These are phyloP conservation scores for Eristalinus sepulchralis DNA, from an alignment of 2,888 invertebrate species.

Conservation along the genomic window DNA sequence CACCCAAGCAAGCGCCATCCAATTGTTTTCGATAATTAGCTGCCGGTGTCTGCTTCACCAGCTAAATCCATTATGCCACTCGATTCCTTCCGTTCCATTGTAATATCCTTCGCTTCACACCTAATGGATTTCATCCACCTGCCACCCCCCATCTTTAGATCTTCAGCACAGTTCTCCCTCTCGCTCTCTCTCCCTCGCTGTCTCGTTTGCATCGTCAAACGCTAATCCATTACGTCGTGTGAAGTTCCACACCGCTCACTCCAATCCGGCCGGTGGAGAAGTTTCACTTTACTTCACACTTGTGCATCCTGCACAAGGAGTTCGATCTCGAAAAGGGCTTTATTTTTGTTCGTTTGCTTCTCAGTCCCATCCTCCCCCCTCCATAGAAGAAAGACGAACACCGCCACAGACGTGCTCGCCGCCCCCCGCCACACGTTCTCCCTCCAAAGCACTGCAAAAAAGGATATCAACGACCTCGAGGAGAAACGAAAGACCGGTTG, in stretches of 20 bases:
- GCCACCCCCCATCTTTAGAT: background rate
- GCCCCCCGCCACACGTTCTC: background rate
- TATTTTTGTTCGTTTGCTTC: background rate
- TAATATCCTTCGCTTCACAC: slow-evolving; percentile 58
- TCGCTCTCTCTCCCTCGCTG: background rate
- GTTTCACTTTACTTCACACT: slow-evolving; percentile 63
- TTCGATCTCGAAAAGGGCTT: slow-evolving; percentile 25
- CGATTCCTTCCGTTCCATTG: slow-evolving; percentile 49
- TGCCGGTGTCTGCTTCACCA: slow-evolving; percentile 3
- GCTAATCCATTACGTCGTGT: slow-evolving; percentile 38
- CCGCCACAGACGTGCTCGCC: background rate
- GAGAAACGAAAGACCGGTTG: slow-evolving; percentile 48
- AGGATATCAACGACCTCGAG: slow-evolving; percentile 64
- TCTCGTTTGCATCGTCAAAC: slow-evolving; percentile 22
- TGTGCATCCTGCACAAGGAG: slow-evolving; percentile 47
- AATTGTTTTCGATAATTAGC: slow-evolving; percentile 61
- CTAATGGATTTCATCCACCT: slow-evolving; percentile 52
- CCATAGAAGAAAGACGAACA: slow-evolving; percentile 12
- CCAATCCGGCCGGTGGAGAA: slow-evolving; percentile 27
- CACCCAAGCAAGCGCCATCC: slow-evolving; percentile 31
- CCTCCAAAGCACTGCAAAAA: slow-evolving; percentile 11
- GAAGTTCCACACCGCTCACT: slow-evolving; percentile 45
- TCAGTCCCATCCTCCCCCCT: background rate
- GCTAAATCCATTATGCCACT: slow-evolving; percentile 58
- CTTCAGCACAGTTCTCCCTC: too few relatives aligned